These are phyloP conservation scores for Steinernema hermaphroditum DNA, from an alignment of 2,888 invertebrate genomes.

Conservation along the genomic window DNA sequence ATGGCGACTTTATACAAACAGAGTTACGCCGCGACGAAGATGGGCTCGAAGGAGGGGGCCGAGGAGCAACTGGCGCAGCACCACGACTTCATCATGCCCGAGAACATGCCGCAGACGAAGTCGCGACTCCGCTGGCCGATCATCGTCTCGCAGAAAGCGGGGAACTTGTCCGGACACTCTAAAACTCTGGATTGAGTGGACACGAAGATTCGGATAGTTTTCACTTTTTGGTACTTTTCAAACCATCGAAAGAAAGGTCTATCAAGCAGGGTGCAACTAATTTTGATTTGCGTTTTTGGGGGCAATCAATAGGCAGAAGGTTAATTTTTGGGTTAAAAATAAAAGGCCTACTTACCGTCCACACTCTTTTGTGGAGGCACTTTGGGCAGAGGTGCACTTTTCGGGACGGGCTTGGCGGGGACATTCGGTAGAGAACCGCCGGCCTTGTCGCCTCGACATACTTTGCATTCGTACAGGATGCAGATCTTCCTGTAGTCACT, in stretches of 20 bases:
- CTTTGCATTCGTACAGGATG: constrained; percentile 50
- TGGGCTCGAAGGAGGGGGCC: background rate
- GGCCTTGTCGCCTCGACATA: constrained; percentile 41
- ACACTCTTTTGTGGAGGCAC: too few relatives aligned
- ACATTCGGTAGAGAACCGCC: background rate
- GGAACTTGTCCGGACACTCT: constrained; percentile 17
- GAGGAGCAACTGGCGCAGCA: constrained; percentile 7
- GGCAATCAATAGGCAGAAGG: too few relatives aligned
- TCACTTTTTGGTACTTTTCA: too few relatives aligned
- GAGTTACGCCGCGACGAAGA: background rate
- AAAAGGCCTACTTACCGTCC: too few relatives aligned
- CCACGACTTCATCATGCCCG: constrained; percentile 15
- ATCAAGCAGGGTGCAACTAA: too few relatives aligned
- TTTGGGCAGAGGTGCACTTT: too few relatives aligned
- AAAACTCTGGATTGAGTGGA: background rate
- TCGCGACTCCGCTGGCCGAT: constrained; percentile 18
- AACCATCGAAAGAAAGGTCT: too few relatives aligned
- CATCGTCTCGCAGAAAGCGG: background rate
- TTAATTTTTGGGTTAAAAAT: too few relatives aligned
- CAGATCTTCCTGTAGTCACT: constrained; percentile 61
- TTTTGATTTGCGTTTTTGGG: too few relatives aligned
- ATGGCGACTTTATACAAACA: background rate
- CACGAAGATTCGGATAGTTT: too few relatives aligned
- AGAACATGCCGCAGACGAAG: constrained; percentile 4
- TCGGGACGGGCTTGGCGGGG: background rate